These are phyloP conservation scores for Corapipo altera DNA, from an alignment of 2,113 vertebrate species.

Conservation along the genomic window DNA sequence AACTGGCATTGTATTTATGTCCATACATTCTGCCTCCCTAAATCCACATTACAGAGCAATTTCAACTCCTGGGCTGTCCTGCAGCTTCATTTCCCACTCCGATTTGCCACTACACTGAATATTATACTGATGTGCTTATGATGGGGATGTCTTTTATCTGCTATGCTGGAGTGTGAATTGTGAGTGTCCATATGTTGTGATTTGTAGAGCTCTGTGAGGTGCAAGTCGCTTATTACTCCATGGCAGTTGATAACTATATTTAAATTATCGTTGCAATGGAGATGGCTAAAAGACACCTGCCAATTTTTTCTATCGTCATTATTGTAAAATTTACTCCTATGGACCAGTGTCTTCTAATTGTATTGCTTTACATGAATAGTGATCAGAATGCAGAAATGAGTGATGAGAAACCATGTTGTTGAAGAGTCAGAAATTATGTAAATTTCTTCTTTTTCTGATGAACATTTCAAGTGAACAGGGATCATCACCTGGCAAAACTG, in stretches of 20 bases:
- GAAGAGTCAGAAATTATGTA: not conserved
- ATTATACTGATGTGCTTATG: not conserved
- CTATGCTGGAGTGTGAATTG: not conserved
- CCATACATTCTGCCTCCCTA: not conserved
- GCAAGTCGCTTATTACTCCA: fast-evolving
- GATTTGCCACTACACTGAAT: not conserved
- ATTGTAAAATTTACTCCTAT: not conserved
- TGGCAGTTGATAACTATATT: not conserved
- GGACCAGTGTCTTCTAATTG: not conserved
- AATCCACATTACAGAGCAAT: fast-evolving
- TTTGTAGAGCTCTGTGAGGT: not conserved
- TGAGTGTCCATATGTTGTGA: fast-evolving
- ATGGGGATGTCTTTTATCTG: not conserved
- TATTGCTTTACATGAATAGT: not conserved
- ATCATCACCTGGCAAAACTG: not conserved
- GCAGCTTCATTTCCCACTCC: not conserved
- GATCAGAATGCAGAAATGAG: not conserved
- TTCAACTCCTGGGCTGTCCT: not conserved
- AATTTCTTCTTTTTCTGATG: not conserved
- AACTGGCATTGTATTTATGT: not conserved
- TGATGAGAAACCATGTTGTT: not conserved
- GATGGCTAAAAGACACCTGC: not conserved
- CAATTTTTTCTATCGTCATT: not conserved
- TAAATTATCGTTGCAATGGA: not conserved
- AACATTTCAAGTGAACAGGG: not conserved